Evolutionary conservation across 2,888 invertebrate species (phyloP).

Genomic region (Baccha elongata): DNA sequence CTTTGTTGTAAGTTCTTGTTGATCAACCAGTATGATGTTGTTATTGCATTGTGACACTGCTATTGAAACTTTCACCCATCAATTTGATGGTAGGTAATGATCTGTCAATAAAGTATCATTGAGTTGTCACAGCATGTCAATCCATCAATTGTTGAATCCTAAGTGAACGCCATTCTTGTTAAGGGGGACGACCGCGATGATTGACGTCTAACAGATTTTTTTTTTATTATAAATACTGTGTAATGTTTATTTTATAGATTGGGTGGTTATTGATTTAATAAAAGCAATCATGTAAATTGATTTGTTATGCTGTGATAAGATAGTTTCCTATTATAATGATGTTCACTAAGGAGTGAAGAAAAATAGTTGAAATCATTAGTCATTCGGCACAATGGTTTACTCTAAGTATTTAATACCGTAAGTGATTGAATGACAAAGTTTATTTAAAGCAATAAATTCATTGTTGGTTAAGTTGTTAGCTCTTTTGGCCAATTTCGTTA

Average conservation of each 20-base stretch:
- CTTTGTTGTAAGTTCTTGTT: slow-evolving; percentile 9
- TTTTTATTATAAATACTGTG: slow-evolving; percentile 22
- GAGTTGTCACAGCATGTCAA: slow-evolving; percentile 61
- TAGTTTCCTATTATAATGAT: background rate
- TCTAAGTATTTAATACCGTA: too few relatives aligned
- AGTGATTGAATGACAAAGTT: too few relatives aligned
- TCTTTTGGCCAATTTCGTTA: too few relatives aligned
- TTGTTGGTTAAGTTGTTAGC: too few relatives aligned
- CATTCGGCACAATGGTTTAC: too few relatives aligned
- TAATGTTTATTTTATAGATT: slow-evolving; percentile 21
- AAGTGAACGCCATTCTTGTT: slow-evolving; percentile 48
- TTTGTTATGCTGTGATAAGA: background rate
- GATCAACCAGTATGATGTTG: slow-evolving; percentile 39
- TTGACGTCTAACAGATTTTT: slow-evolving; percentile 36
- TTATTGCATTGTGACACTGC: slow-evolving; percentile 61
- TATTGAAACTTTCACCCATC: slow-evolving; percentile 64
- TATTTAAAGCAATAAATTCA: too few relatives aligned
- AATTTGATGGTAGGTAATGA: slow-evolving; percentile 62
- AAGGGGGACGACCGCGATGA: slow-evolving; percentile 1
- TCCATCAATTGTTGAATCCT: slow-evolving; percentile 59
- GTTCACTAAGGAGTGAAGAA: too few relatives aligned
- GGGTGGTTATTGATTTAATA: slow-evolving; percentile 19
- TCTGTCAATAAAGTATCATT: slow-evolving; percentile 69
- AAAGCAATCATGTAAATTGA: slow-evolving; percentile 22
- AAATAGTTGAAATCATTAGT: too few relatives aligned